Evolutionary conservation across 2,888 invertebrate species (phyloP).

Genomic region (Gibbula magus): DNA sequence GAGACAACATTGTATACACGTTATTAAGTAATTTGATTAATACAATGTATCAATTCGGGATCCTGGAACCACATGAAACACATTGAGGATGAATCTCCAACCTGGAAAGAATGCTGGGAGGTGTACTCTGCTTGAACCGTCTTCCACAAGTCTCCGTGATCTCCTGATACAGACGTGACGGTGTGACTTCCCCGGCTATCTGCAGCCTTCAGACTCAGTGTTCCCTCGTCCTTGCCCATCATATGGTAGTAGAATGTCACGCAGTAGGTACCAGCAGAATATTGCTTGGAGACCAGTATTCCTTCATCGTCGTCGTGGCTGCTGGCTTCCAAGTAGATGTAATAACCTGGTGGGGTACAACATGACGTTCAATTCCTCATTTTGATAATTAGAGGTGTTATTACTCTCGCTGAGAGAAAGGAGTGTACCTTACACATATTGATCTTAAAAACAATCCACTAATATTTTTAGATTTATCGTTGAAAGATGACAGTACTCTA

Average conservation of each 20-base stretch:
- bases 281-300: slow-evolving; percentile 45
- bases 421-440: too few relatives aligned
- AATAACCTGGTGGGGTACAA: slow-evolving; percentile 38
- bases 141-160: slow-evolving; percentile 50
- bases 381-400: too few relatives aligned
- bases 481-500: too few relatives aligned
- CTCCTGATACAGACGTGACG: slow-evolving; percentile 30
- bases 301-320: slow-evolving; percentile 44
- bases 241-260: slow-evolving; percentile 61
- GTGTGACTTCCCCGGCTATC: neutral
- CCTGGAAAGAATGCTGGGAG: neutral
- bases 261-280: slow-evolving; percentile 56
- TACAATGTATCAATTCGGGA: too few relatives aligned
- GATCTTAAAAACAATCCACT: too few relatives aligned
- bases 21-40: too few relatives aligned
- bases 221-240: slow-evolving; percentile 56
- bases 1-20: too few relatives aligned
- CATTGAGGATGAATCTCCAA: neutral
- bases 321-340: slow-evolving; percentile 59
- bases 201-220: slow-evolving; percentile 44
- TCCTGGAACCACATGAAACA: too few relatives aligned
- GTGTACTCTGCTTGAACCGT: slow-evolving; percentile 1
- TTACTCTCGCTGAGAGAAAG: too few relatives aligned
- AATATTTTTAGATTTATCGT: too few relatives aligned
- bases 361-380: too few relatives aligned